Conservation (phyloP, 2,888 invertebrate genomes). For the Drosophila hamatofila region DNA sequence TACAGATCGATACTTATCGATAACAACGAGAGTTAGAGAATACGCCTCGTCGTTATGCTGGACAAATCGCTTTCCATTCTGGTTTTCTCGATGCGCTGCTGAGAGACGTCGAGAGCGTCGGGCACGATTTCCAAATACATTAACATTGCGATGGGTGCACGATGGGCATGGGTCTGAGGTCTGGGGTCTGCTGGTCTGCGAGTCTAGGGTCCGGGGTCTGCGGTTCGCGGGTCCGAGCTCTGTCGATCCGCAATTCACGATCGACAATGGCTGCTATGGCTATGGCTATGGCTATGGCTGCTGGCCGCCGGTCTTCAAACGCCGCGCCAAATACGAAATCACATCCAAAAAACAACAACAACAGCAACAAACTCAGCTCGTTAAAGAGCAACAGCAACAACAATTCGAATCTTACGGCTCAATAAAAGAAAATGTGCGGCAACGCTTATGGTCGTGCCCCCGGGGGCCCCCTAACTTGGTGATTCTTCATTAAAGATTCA, state of each 20-base stretch:
- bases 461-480: slow-evolving; percentile 56
- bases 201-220: slow-evolving; percentile 11
- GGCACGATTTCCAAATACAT: slow-evolving; percentile 82
- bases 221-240: slow-evolving; percentile 12
- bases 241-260: slow-evolving; percentile 50
- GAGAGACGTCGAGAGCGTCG: slow-evolving; percentile 46
- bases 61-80: slow-evolving; percentile 55
- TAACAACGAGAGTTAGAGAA: slow-evolving; percentile 30
- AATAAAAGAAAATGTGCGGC: slow-evolving; percentile 80
- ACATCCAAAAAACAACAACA: slow-evolving; percentile 55
- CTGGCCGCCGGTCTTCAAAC: slow-evolving; percentile 65
- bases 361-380: slow-evolving; percentile 14
- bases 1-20: slow-evolving; percentile 32
- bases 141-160: slow-evolving; percentile 79
- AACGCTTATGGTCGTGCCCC: slow-evolving; percentile 65
- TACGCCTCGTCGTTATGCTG: slow-evolving; percentile 18
- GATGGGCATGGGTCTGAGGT: slow-evolving; percentile 39
- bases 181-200: slow-evolving; percentile 8
- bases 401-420: slow-evolving; percentile 78
- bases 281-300: slow-evolving; percentile 56
- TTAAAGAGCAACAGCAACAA: slow-evolving; percentile 22
- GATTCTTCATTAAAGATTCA: slow-evolving; percentile 84
- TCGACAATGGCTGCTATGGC: slow-evolving; percentile 37
- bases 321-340: slow-evolving; percentile 76
- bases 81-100: slow-evolving; percentile 59